Evolutionary conservation across 2,888 invertebrate genomes (phyloP), one percentile per base, ranked within the genome.

Genomic region (Hydrotaea diabolus): DNA sequence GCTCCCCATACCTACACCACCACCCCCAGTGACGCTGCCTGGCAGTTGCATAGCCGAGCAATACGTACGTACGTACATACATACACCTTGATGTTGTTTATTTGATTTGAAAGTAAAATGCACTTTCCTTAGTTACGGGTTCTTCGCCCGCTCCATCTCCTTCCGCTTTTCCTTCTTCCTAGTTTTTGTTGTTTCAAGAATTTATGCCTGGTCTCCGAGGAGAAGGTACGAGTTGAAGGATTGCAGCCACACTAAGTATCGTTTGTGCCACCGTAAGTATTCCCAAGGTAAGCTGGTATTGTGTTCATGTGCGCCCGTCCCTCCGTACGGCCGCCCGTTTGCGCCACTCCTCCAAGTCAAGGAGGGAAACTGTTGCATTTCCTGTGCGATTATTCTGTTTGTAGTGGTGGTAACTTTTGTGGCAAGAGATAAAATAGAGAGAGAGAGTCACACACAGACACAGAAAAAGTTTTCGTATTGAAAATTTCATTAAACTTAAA

Each of bases 361-460:
- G 8, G 46, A 13, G 39, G 69, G 23, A 74, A 74, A 77, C 80
- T 84, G 83, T 84, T 83, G 83, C 83, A 75, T 80, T 84, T 80
- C 83, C 80, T 84, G 80, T 77, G 77, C 62, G 71, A 62, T 77
- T 80, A 74, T 84, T 80, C 64, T 71, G 71, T 80, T 83, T 77
- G 13, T 36, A 23, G 69, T 15, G 23, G 46, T 46, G 23, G 46
- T 46, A 69, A 69, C 21, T 46, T 69, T 43, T 69, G 69, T 43
- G 69, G 23, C 39, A 62, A 31, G 36, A 31, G 62, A 62, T 62
- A 62, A 36, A 62, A 62, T 15, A 62, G 62, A 26, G 26, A 23
- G 26, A 31, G 13, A 26, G 31, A 59, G 5, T 13, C 19, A 11
- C 13, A 59, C 43, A 43, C 43, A 39, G 19, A 13, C 9, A 11